These are phyloP conservation scores for Sphaeridia pumilis DNA, from an alignment of 2,888 invertebrate species.

Conservation along the genomic window DNA sequence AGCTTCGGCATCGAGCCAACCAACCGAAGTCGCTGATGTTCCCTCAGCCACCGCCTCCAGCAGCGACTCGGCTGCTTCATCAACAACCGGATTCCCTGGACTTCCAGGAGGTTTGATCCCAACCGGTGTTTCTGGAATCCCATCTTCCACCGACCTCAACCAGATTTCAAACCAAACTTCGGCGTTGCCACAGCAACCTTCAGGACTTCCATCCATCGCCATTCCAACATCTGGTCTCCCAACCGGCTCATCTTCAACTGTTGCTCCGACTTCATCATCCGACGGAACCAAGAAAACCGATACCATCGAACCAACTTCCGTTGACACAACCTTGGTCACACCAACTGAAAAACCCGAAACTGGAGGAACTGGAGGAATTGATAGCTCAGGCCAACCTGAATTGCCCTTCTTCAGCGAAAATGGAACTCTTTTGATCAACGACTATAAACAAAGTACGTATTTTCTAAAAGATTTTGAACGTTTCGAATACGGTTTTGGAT, in stretches of 20 bases:
- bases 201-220: conserved; percentile 1
- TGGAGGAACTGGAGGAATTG: background rate
- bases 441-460: conserved; percentile 55
- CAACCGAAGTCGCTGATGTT: background rate
- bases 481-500: too few relatives aligned
- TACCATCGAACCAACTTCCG: conserved; percentile 4
- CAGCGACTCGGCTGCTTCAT: background rate
- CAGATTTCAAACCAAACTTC: conserved; percentile 2
- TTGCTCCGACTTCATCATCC: background rate
- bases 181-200: too few relatives aligned
- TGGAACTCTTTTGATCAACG: conserved; percentile 37
- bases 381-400: conserved; percentile 13
- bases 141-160: conserved; percentile 4
- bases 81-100: too few relatives aligned
- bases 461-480: too few relatives aligned
- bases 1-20: conserved; percentile 11
- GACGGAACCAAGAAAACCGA: conserved; percentile 10
- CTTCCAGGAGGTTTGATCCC: too few relatives aligned
- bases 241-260: background rate
- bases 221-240: conserved; percentile 1
- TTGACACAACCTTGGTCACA: background rate
- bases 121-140: too few relatives aligned
- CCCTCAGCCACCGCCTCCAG: background rate
- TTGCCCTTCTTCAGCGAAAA: conserved; percentile 32
- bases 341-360: background rate